These are phyloP conservation scores for Pagrus major DNA, from an alignment of 2,113 vertebrate genomes.

Conservation along the genomic window DNA sequence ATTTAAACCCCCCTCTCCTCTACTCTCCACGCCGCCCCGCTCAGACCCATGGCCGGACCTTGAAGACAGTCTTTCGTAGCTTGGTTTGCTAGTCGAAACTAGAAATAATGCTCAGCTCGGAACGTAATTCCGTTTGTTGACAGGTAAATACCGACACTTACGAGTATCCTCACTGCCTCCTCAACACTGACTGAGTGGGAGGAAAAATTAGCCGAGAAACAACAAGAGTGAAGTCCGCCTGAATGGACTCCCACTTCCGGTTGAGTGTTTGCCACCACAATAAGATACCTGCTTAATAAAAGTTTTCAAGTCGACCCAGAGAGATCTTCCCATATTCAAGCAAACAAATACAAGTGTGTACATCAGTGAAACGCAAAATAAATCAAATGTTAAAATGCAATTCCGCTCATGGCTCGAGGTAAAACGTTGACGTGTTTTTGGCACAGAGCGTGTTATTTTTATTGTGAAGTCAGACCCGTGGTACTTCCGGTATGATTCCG, in stretches of 20 bases:
- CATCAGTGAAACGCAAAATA: too few relatives aligned
- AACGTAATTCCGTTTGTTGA: constrained; percentile 20
- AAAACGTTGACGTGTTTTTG: background rate
- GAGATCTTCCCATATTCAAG: background rate
- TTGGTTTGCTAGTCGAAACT: background rate
- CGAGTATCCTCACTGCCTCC: background rate
- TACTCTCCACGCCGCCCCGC: constrained; percentile 50
- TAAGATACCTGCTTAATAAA: background rate
- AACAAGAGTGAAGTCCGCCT: background rate
- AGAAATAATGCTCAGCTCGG: background rate
- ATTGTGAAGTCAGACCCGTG: constrained; percentile 8
- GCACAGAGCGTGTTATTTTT: background rate
- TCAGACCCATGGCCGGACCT: constrained; percentile 62
- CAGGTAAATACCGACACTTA: constrained; percentile 49
- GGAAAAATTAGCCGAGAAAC: background rate
- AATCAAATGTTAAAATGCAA: too few relatives aligned
- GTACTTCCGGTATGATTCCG: background rate
- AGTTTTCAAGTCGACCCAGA: background rate
- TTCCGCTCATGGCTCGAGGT: too few relatives aligned
- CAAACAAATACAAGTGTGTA: too few relatives aligned
- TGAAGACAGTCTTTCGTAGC: background rate
- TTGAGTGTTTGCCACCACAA: constrained; percentile 2
- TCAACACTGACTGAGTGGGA: background rate
- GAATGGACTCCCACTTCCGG: constrained; percentile 29
- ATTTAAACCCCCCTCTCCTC: constrained; percentile 79